phyloP scores from a whole-genome alignment of 2,113 vertebrate species.

The Tursiops truncatus region DNA sequence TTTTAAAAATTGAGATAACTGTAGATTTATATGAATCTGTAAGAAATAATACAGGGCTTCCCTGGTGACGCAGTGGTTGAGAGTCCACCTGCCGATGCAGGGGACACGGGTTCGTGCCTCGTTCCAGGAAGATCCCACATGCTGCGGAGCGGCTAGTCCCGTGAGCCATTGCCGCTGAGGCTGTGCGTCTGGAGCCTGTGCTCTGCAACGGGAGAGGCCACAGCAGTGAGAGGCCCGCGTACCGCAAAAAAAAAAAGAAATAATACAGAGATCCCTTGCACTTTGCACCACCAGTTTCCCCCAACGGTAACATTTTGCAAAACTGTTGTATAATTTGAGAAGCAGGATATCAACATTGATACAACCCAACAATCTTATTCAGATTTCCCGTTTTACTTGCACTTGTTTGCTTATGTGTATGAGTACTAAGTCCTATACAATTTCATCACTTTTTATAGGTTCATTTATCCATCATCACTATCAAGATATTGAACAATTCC shows the following conservation, averaged over 20 bases:
- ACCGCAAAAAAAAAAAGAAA: neutral
- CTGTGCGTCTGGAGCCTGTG: too few relatives aligned
- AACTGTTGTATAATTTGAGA: neutral
- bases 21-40: neutral
- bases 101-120: too few relatives aligned
- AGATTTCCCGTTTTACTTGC: neutral
- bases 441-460: neutral
- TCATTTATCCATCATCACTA: neutral
- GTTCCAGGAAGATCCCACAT: too few relatives aligned
- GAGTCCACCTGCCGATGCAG: too few relatives aligned
- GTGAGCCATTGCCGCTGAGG: too few relatives aligned
- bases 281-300: neutral
- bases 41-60: neutral
- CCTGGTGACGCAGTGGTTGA: too few relatives aligned
- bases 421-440: neutral
- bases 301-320: neutral
- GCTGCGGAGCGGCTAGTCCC: too few relatives aligned
- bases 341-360: neutral
- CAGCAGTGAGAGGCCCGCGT: too few relatives aligned
- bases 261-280: neutral
- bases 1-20: neutral
- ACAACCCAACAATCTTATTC: neutral
- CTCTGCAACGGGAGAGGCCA: too few relatives aligned
- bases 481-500: neutral
- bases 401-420: neutral